Base-by-base conservation (phyloP, 2,888 invertebrate species). In the Ceramica pisi region DNA sequence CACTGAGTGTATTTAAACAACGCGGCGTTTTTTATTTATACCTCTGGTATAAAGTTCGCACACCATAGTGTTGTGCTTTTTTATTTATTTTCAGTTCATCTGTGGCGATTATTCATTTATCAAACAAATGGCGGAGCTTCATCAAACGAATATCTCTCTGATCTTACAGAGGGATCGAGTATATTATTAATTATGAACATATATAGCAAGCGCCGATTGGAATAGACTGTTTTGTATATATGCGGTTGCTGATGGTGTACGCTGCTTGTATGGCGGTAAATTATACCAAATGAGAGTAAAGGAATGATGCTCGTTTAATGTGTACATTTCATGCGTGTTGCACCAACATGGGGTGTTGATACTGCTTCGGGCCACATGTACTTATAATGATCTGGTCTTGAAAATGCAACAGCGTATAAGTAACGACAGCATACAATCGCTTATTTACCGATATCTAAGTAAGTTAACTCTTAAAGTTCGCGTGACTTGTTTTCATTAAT, bases 51-150 rank as follows among this genome's bases (percentile, higher is more conserved):
- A 86, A 90, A 92, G 89, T 92, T 92, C 89, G 89, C 89, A 89
- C 90, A 86, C 88, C 84, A 87, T 86, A 86, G 85, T 87, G 80
- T 83, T 87, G 86, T 71, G 76, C 57, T 86, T 86, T 89, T 86
- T 88, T 57, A 53, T 53, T 89, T 90, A 85, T 88, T 90, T 89
- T 79, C 77, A 85, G 83, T 86, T 91, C 88, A 86, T 87, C 85
- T 82, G 71, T 73, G 70, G 86, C 86, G 88, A 92, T 92, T 92
- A 91, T 89, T 93, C 91, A 93, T 94, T 90, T 90, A 91, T 92
- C 90, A 92, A 92, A 91, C 90, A 91, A 93, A 94, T 92, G 87
- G 92, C 88, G 87, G 84, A 90, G 88, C 92, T 92, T 91, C 92
- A 92, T 93, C 92, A 94, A 91, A 91, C 84, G 86, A 89, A 89